Percentiles rank a stretch among this genome's conserved stretches.
Conservation (phyloP, 2,888 invertebrate species). For the Acronicta leporina region DNA sequence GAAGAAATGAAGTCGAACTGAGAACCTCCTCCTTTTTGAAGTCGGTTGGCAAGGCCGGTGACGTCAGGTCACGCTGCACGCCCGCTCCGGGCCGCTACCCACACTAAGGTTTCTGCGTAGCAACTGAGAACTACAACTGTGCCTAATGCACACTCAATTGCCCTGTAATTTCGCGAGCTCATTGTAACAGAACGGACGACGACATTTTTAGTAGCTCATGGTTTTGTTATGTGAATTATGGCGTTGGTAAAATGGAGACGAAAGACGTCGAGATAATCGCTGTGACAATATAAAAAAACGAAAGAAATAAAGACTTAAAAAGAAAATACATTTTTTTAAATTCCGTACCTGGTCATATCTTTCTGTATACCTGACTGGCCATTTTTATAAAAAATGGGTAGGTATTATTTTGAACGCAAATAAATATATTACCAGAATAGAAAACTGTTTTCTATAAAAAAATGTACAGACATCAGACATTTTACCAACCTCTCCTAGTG, state of each 20-base stretch:
- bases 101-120: slow-evolving; percentile 41
- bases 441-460: no score
- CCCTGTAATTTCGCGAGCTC: slow-evolving; percentile 39
- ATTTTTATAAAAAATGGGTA: no score
- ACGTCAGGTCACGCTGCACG: slow-evolving; percentile 51
- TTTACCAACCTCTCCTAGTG: no score
- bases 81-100: slow-evolving; percentile 37
- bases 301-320: neutral
- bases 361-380: no score
- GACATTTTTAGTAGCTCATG: slow-evolving; percentile 12
- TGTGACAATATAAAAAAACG: no score
- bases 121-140: slow-evolving; percentile 36
- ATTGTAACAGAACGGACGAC: slow-evolving; percentile 45
- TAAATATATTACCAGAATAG: no score
- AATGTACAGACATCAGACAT: no score
- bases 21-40: no score
- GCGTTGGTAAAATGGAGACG: neutral
- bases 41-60: slow-evolving; percentile 47
- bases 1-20: no score
- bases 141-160: slow-evolving; percentile 45
- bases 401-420: no score
- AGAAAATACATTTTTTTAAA: neutral
- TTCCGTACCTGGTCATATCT: no score
- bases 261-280: slow-evolving; percentile 1
- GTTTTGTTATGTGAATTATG: slow-evolving; percentile 33